Conservation (phyloP, 2,888 invertebrate species). For the Rosalia funebris region DNA sequence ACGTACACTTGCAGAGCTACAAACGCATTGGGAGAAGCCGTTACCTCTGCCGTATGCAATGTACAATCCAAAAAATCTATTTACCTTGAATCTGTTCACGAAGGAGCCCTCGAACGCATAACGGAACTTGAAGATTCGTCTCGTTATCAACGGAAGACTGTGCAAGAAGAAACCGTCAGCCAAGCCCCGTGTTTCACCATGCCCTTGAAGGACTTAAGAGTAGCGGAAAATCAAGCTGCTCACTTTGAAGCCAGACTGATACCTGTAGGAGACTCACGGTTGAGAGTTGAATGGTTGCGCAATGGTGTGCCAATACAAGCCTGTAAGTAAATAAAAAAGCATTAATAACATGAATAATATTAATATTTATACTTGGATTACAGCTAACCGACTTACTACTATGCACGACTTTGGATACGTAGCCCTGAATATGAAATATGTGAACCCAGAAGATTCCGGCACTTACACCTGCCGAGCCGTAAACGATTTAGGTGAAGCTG, state of each 20-base stretch:
- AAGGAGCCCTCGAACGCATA: constrained; percentile 83
- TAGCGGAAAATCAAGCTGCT: constrained; percentile 90
- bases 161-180: constrained; percentile 81
- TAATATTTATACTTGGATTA: constrained; percentile 40
- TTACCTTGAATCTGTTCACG: constrained; percentile 88
- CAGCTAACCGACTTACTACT: constrained; percentile 89
- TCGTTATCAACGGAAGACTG: constrained; percentile 77
- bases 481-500: constrained; percentile 94
- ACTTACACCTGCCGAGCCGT: constrained; percentile 94
- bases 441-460: constrained; percentile 95
- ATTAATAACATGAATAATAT: not conserved
- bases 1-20: constrained; percentile 93
- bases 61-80: constrained; percentile 87
- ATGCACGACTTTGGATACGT: constrained; percentile 99
- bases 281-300: constrained; percentile 93
- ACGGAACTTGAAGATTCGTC: constrained; percentile 84
- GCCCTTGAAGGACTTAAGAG: constrained; percentile 86
- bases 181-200: constrained; percentile 94
- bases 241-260: constrained; percentile 94
- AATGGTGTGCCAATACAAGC: constrained; percentile 92
- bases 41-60: constrained; percentile 87
- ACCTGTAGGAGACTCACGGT: constrained; percentile 91
- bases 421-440: constrained; percentile 92
- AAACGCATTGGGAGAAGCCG: constrained; percentile 91
- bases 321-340: constrained; percentile 70